Conservation (phyloP, 2,888 invertebrate genomes). For the Aricia artaxerxes region DNA sequence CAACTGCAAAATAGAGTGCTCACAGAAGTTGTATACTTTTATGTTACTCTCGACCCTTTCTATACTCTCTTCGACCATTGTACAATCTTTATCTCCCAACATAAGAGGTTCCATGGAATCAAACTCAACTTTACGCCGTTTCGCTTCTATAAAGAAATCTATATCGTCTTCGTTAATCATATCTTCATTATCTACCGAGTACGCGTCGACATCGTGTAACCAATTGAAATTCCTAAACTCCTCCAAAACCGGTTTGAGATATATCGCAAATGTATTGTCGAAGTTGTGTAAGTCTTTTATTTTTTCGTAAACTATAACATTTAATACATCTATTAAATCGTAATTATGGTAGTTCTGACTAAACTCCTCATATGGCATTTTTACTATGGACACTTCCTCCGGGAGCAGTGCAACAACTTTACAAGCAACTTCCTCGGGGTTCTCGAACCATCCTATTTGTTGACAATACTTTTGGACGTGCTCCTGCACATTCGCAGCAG, state of each 20-base stretch:
- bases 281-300: slow-evolving; percentile 70
- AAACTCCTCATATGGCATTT: slow-evolving; percentile 63
- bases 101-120: slow-evolving; percentile 64
- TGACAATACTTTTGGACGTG: slow-evolving; percentile 74
- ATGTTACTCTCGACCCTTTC: slow-evolving; percentile 59
- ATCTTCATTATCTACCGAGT: slow-evolving; percentile 64
- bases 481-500: slow-evolving; percentile 66
- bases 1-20: slow-evolving; percentile 65
- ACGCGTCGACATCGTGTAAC: slow-evolving; percentile 74
- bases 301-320: slow-evolving; percentile 78
- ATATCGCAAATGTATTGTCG: slow-evolving; percentile 76
- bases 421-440: slow-evolving; percentile 71
- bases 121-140: slow-evolving; percentile 67
- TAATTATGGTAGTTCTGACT: slow-evolving; percentile 62
- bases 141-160: slow-evolving; percentile 61
- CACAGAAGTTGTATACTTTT: slow-evolving; percentile 57
- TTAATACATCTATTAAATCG: slow-evolving; percentile 77
- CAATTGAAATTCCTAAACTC: slow-evolving; percentile 79
- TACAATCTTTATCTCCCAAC: slow-evolving; percentile 66
- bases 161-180: slow-evolving; percentile 63
- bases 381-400: slow-evolving; percentile 60
- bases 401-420: slow-evolving; percentile 72
- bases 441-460: slow-evolving; percentile 72
- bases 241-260: slow-evolving; percentile 76
- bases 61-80: slow-evolving; percentile 63